Conservation (phyloP, 2,113 vertebrate genomes). For the Lagopus leucura region DNA sequence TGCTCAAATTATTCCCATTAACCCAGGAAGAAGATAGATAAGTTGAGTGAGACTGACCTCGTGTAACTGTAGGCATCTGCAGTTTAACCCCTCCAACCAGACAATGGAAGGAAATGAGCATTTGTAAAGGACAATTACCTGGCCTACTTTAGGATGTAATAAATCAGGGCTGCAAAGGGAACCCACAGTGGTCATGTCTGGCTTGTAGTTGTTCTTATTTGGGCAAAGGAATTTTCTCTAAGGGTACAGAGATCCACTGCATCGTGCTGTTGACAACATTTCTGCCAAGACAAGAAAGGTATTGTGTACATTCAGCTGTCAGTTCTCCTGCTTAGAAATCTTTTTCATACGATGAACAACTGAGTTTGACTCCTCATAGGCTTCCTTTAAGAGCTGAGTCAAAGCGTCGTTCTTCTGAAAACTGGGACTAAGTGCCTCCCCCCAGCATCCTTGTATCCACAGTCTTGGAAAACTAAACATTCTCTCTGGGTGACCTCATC, state of each 20-base stretch:
- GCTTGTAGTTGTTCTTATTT: neutral
- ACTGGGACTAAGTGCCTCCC: neutral
- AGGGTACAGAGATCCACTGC: neutral
- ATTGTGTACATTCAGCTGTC: neutral
- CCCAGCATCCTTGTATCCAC: neutral
- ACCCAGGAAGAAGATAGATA: neutral
- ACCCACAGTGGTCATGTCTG: neutral
- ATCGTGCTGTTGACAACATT: neutral
- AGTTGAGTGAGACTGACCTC: neutral
- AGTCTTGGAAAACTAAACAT: neutral
- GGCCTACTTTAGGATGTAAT: neutral
- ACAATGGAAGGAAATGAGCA: neutral
- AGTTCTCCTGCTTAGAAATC: constrained; percentile 6
- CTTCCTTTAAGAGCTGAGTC: neutral
- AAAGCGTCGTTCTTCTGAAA: neutral
- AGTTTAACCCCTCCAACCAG: neutral
- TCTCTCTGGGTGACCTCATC: neutral
- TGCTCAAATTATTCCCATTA: neutral
- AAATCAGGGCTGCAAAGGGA: neutral
- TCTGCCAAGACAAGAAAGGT: neutral
- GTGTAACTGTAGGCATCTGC: neutral
- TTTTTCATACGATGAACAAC: constrained; percentile 5
- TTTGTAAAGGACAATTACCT: neutral
- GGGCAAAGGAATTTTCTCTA: neutral
- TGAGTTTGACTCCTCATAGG: neutral